Evolutionary conservation across 2,113 vertebrate genomes (phyloP).

Genomic region (Sarotherodon lohbergeri): DNA sequence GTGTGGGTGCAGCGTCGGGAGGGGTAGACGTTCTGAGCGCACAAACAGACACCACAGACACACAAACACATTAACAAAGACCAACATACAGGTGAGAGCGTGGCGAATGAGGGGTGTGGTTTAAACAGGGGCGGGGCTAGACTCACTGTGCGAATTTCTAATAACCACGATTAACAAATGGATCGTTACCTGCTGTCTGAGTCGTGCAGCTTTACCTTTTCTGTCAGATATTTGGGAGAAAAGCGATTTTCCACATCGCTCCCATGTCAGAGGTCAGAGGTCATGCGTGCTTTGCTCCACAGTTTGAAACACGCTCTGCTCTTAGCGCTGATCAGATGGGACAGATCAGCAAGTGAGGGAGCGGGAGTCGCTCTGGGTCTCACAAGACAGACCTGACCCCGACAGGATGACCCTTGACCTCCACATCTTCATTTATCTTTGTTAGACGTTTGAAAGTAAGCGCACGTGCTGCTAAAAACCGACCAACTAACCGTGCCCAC

Average conservation of each 20-base stretch:
- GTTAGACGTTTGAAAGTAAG: neutral
- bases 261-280: neutral
- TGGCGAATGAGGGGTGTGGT: constrained; percentile 67
- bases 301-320: neutral
- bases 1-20: constrained; percentile 97
- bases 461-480: neutral
- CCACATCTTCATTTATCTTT: neutral
- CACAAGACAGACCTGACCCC: neutral
- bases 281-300: neutral
- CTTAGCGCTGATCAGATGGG: neutral
- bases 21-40: constrained; percentile 81
- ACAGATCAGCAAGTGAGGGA: neutral
- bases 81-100: constrained; percentile 31
- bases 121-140: neutral
- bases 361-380: neutral
- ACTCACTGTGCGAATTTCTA: neutral
- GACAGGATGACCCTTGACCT: neutral
- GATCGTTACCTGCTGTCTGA: neutral
- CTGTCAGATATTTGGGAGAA: neutral
- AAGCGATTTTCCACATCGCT: neutral
- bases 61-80: neutral
- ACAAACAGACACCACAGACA: constrained; percentile 8
- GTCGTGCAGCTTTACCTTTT: neutral
- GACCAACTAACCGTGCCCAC: neutral
- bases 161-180: neutral